Evolutionary conservation across 1,140 invertebrate genomes (phyloP), one percentile per base, ranked within the genome.

Genomic region (Trypoxylus dichotomus): DNA sequence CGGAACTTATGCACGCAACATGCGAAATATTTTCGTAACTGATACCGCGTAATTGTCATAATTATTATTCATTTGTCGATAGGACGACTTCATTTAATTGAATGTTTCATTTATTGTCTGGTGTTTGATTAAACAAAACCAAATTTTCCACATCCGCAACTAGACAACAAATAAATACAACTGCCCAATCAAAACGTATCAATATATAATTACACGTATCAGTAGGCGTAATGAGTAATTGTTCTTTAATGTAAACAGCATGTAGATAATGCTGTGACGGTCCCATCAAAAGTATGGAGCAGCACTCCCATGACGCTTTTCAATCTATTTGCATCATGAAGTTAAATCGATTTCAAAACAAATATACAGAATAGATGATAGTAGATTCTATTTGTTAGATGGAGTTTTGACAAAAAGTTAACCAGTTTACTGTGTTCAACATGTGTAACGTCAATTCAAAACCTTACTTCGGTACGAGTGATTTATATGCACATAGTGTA

Each of bases 221-320:
- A 24, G 60, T 25, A 21, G 24, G 60, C 11, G 60, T 68, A 68
- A 68, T 68, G 60, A 54, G 11, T 54, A 21, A 68, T 68, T 68
- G 60, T 68, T 68, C 60, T 68, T 68, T 68, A 68, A 68, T 68
- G 60, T 68, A 68, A 68, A 68, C 60, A 68, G 60, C 24, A 68
- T 68, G 24, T 68, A 68, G 25, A 25, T 68, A 68, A 68, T 68
- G 60, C 21, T 21, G 60, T 27, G 60, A 24, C 60, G 60, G 24
- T 2, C 32, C 24, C 11, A 29, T 27, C 60, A 68, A 21, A 21
- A 68, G 21, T 68, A 10, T 7, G 60, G 21, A 10, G 60, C 21
- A 19, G 47, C 15, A 11, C 21, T 19, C 24, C 60, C 11, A 27
- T 13, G 10, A 68, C 21, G 19, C 7, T 21, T 68, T 68, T 68